phyloP scores from a whole-genome alignment of 2,113 vertebrate genomes.

The Dasyprocta punctata region DNA sequence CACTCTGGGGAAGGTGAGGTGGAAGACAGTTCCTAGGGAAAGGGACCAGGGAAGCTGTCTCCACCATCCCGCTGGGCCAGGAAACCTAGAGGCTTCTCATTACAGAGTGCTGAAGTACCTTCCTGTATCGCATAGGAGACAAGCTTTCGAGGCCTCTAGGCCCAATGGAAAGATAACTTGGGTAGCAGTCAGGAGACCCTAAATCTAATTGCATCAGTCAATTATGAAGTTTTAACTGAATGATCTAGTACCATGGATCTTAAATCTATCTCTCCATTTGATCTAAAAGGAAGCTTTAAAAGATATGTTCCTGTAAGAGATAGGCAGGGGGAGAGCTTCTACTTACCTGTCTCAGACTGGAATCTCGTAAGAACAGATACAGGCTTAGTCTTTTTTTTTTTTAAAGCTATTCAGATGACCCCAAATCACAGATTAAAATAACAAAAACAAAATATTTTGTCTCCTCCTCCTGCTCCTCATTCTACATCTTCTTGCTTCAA shows the following conservation, averaged over 20 bases:
- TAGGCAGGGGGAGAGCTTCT: background rate
- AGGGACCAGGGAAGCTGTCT: rapidly evolving
- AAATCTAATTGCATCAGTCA: background rate
- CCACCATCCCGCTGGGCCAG: background rate
- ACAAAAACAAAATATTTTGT: background rate
- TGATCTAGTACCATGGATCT: background rate
- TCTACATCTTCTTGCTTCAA: background rate
- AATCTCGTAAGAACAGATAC: background rate
- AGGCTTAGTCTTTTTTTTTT: background rate
- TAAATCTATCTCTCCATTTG: background rate
- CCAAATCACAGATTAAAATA: background rate
- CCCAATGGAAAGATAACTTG: background rate
- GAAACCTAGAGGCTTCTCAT: background rate
- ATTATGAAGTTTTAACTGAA: background rate
- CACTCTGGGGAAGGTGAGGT: background rate
- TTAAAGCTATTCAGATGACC: background rate
- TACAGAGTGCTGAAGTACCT: background rate
- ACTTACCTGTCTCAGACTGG: background rate
- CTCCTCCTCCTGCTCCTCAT: background rate
- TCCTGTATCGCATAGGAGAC: background rate
- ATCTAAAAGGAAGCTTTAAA: background rate
- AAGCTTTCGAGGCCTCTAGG: background rate
- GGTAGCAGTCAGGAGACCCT: background rate
- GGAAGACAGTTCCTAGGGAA: background rate
- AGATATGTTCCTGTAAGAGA: background rate